Base-by-base conservation (phyloP, 2,113 vertebrate genomes). In the Enhydra lutris region DNA sequence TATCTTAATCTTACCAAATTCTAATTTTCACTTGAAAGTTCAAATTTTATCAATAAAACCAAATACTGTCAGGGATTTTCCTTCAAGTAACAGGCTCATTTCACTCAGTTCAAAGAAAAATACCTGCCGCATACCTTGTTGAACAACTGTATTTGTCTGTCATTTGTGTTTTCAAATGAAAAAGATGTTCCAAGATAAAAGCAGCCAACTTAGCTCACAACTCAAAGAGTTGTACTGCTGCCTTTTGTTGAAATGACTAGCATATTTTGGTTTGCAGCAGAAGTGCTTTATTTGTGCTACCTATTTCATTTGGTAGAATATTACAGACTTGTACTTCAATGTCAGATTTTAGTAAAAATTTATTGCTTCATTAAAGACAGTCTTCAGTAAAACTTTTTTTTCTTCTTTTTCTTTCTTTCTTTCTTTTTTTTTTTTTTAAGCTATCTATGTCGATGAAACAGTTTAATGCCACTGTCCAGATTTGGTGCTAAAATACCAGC, bases 331-430 rank as follows among this genome's bases (percentile, higher is more conserved):
- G 7, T 78, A 61, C 18, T 55, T 3, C 4, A 61, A 47, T 15
- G n/a, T 59, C 2, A 52, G 63, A 94, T 91, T 93, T 59, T 82
- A 93, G 91, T 86, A 83, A 91, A 63, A 95, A 73, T 88, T 42
- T 74, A 89, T 42, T 80, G n/a, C 13, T 95, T 82, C 47, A 21
- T 67, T n/a, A 95, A 39, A 93, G 57, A 78, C 18, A 11, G 50
- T 61, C 47, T 92, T 90, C 21, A 65, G 61, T 89, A 85, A 80
- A 85, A 34, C 42, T 84, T 9, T 39, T 73, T n/a, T 39, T 65
- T 45, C 74, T 45, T 82, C 55, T 78, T 81, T 91, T 82, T 57
- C 76, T 81, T 11, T 59, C 21, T 71, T 39, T 85, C 18, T 57
- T 59, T 21, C 69, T 39, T 86, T 24, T 39, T 79, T 24, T 39